Percentiles rank a stretch among this genome's conserved stretches.
phyloP scores from a whole-genome alignment of 2,113 vertebrate species.

The Ceratotherium simum region DNA sequence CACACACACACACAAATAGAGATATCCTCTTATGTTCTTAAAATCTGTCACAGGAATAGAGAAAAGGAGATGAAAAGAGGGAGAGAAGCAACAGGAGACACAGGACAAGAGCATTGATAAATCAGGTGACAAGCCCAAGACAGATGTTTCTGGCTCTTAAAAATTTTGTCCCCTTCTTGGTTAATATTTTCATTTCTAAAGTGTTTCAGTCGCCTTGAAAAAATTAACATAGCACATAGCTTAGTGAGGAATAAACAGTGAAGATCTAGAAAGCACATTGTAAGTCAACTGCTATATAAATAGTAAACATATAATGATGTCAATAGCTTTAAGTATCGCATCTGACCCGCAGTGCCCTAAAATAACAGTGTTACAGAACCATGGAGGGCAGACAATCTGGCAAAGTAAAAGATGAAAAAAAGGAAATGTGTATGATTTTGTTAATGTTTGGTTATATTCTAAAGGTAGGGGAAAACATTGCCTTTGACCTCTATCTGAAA shows the following conservation, averaged over 20 bases:
- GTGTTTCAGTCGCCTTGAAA: neutral
- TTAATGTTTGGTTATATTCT: neutral
- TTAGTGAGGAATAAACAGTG: neutral
- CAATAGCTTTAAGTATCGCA: neutral
- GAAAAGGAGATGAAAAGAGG: neutral
- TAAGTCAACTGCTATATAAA: neutral
- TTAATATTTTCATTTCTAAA: conserved; percentile 26
- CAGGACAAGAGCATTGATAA: neutral
- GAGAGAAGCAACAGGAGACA: neutral
- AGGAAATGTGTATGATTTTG: neutral
- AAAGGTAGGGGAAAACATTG: neutral
- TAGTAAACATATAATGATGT: neutral
- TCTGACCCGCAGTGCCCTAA: neutral
- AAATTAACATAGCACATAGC: neutral
- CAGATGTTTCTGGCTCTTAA: neutral
- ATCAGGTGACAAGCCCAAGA: neutral
- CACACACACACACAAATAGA: neutral
- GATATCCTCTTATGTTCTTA: neutral
- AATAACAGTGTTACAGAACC: neutral
- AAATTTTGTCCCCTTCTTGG: neutral
- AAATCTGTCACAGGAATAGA: neutral
- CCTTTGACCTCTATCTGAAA: neutral
- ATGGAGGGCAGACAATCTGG: neutral
- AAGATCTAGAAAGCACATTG: neutral
- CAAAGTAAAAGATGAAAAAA: neutral